Evolutionary conservation across 2,888 invertebrate species (phyloP).

Genomic region (Archips crataeganus): DNA sequence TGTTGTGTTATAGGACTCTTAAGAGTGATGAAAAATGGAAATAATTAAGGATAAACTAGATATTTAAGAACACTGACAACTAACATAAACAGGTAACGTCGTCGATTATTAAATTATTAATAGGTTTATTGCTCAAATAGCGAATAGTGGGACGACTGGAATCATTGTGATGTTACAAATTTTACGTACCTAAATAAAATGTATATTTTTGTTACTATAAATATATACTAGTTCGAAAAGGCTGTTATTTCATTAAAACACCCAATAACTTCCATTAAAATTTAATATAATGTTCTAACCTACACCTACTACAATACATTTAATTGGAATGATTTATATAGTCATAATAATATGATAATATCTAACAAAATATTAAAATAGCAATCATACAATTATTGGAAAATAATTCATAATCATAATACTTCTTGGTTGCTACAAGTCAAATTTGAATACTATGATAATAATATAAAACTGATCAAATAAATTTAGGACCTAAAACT

Average conservation of each 20-base stretch:
- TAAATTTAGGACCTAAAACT: slow-evolving; percentile 18
- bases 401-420: background rate
- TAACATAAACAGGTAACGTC: slow-evolving; percentile 4
- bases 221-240: slow-evolving; percentile 59
- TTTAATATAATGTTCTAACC: slow-evolving; percentile 29
- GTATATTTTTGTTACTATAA: slow-evolving; percentile 76
- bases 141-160: slow-evolving; percentile 59
- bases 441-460: background rate
- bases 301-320: slow-evolving; percentile 27
- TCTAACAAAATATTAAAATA: background rate
- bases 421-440: background rate
- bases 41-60: background rate
- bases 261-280: slow-evolving; percentile 32
- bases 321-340: slow-evolving; percentile 20
- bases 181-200: slow-evolving; percentile 29
- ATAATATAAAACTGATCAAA: background rate
- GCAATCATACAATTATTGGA: background rate
- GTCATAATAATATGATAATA: background rate
- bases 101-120: slow-evolving; percentile 54
- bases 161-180: slow-evolving; percentile 58
- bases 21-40: background rate
- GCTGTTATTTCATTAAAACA: slow-evolving; percentile 45
- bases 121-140: slow-evolving; percentile 77
- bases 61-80: background rate
- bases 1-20: background rate